phyloP scores from a whole-genome alignment of 1,140 invertebrate species.

The Chrysopa pallens region DNA sequence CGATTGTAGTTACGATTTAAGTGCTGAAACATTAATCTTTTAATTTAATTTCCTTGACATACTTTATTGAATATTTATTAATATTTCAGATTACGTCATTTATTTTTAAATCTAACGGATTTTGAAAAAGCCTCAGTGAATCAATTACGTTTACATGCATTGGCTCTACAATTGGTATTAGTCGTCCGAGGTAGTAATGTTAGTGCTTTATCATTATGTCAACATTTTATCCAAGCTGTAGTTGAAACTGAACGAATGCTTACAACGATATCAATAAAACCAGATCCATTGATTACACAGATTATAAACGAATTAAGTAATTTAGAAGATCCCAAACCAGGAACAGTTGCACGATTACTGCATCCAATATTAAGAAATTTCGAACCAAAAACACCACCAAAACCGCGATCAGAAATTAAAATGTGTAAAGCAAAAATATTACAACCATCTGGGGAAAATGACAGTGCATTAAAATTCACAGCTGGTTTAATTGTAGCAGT shows the following conservation, averaged over 20 bases:
- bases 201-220: constrained; percentile 27
- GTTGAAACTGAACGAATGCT: constrained; percentile 21
- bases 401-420: constrained; percentile 38
- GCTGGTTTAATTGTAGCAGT: constrained; percentile 78
- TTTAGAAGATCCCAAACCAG: constrained; percentile 70
- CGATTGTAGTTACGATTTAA: too few species aligned
- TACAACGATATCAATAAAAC: constrained; percentile 26
- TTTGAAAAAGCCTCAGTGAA: constrained; percentile 58
- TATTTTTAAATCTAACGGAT: constrained; percentile 62
- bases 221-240: constrained; percentile 21
- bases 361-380: constrained; percentile 56
- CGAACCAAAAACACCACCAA: constrained; percentile 35
- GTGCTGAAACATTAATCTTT: too few species aligned
- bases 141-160: constrained; percentile 65
- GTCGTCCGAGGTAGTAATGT: constrained; percentile 33
- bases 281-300: constrained; percentile 61
- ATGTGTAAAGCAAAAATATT: constrained; percentile 68
- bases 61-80: constrained; percentile 1
- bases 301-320: constrained; percentile 59
- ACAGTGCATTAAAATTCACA: constrained; percentile 81
- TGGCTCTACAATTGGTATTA: constrained; percentile 66
- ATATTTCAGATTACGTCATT: constrained; percentile 47
- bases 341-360: constrained; percentile 59
- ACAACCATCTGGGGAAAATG: constrained; percentile 64
- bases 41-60: too few species aligned